Evolutionary conservation across 2,797 vertebrate species (phyloP), one percentile per base, ranked within the genome.

Genomic region (Nannoperca obscura): DNA sequence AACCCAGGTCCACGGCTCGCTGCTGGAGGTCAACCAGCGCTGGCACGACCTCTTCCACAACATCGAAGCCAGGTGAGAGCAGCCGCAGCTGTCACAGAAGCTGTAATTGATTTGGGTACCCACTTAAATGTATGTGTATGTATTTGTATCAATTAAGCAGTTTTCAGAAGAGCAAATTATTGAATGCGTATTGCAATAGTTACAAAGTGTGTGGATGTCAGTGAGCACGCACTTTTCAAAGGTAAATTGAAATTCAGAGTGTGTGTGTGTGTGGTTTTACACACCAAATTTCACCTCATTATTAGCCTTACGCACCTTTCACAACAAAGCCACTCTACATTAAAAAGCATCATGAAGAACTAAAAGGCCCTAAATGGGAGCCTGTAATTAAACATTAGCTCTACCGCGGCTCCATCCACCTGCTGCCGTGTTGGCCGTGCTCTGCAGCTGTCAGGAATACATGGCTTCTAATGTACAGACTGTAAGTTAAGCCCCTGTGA

Each of bases 11-110:
- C 93, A 95, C 2, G 95, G 96, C 74, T 96, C 96, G 24, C 94
- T 99, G 81, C 95, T 89, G 80, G 97, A 97, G 88, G 94, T 97
- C 84, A 97, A 94, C 34, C 96, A 97, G 82, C 96, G 96, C 57
- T 99, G 98, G 98, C 96, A 98, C 77, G 95, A 96, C 82, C 96
- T 99, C 71, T 97, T 97, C 24, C 96, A 96, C 81, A 95, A 97
- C 90, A 97, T 98, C 22, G 96, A 97, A 69, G 94, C 96, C 84
- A 95, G 98, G 98, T 99, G 95, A 96, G 96, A 52, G 63, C 47
- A 6, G 66, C 78, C 14, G 17, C 47, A 63, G 73, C 44, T 5
- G 13, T 3, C 15, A 20, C 32, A 60, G 42, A n/a, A 24, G 46
- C 36, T 34, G 0, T n/a, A 14, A 8, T 8, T 15, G 17, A 36